These are phyloP conservation scores for Xyrichtys novacula DNA, from an alignment of 2,797 vertebrate genomes.

Conservation along the genomic window DNA sequence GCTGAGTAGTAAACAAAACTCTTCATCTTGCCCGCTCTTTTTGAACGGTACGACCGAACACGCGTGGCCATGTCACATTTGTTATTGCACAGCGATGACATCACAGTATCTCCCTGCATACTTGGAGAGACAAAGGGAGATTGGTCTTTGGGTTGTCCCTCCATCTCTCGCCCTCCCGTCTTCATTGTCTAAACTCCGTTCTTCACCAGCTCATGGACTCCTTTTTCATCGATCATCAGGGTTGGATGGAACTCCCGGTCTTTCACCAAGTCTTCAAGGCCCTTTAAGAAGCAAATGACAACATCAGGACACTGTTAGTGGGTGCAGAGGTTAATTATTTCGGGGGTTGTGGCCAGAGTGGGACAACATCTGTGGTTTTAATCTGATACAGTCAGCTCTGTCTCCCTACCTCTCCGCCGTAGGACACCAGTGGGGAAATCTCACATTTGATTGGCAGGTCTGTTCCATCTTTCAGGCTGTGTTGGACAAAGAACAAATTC, in stretches of 20 bases:
- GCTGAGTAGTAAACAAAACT: slow-evolving; percentile 38
- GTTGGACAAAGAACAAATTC: slow-evolving; percentile 35
- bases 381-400: neutral
- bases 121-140: slow-evolving; percentile 45
- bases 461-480: slow-evolving; percentile 93
- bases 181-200: slow-evolving; percentile 85
- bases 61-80: slow-evolving; percentile 29
- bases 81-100: slow-evolving; percentile 80
- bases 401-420: slow-evolving; percentile 94
- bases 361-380: slow-evolving; percentile 39
- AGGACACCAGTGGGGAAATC: slow-evolving; percentile 95
- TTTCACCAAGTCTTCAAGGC: slow-evolving; percentile 89
- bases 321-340: neutral
- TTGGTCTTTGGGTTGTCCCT: slow-evolving; percentile 56
- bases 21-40: slow-evolving; percentile 44
- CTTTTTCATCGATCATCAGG: slow-evolving; percentile 88
- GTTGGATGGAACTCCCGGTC: slow-evolving; percentile 88
- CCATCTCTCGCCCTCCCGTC: slow-evolving; percentile 66
- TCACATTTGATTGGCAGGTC: slow-evolving; percentile 97
- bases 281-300: slow-evolving; percentile 76
- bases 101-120: slow-evolving; percentile 73
- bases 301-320: slow-evolving; percentile 9
- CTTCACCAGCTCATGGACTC: slow-evolving; percentile 90
- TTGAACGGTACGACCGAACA: slow-evolving; percentile 18
- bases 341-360: slow-evolving; percentile 1